Evolutionary conservation across 2,113 vertebrate genomes (phyloP).

Genomic region (Dicrurus megarhynchus): DNA sequence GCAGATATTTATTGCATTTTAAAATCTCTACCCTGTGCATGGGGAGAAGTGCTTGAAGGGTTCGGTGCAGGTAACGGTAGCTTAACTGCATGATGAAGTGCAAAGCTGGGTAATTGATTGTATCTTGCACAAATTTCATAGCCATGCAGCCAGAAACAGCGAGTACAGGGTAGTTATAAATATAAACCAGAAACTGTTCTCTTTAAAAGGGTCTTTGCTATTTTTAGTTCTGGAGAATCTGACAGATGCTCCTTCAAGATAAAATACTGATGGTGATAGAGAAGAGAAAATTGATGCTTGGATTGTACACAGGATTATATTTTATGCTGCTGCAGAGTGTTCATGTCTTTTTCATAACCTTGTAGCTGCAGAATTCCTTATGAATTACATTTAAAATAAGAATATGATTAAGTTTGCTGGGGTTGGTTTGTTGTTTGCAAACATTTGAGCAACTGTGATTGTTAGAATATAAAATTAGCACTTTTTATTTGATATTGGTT

Average conservation of each 20-base stretch:
- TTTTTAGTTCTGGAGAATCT: slow-evolving; percentile 65
- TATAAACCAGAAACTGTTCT: slow-evolving; percentile 51
- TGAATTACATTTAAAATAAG: slow-evolving; percentile 7
- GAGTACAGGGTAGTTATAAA: slow-evolving; percentile 47
- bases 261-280: slow-evolving; percentile 24
- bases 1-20: slow-evolving; percentile 67
- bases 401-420: not conserved
- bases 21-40: slow-evolving; percentile 30
- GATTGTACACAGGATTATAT: slow-evolving; percentile 43
- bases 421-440: slow-evolving; percentile 27
- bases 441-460: slow-evolving; percentile 47
- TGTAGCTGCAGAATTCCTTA: slow-evolving; percentile 8
- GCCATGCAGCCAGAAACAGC: not conserved
- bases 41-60: slow-evolving; percentile 40
- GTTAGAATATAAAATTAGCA: slow-evolving; percentile 50
- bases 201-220: slow-evolving; percentile 59
- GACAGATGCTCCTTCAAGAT: slow-evolving; percentile 62
- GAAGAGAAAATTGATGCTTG: slow-evolving; percentile 44
- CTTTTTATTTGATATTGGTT: slow-evolving; percentile 63
- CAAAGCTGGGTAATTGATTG: slow-evolving; percentile 60
- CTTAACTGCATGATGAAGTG: slow-evolving; percentile 56
- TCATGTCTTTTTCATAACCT: slow-evolving; percentile 29
- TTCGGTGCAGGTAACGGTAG: slow-evolving; percentile 18
- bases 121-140: slow-evolving; percentile 30
- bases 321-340: slow-evolving; percentile 46